A percentile compares a stretch with the other conserved stretches of the same genome.
These are phyloP conservation scores for Halcyon malimbica DNA, from an alignment of 2,113 vertebrate species.

Conservation along the genomic window DNA sequence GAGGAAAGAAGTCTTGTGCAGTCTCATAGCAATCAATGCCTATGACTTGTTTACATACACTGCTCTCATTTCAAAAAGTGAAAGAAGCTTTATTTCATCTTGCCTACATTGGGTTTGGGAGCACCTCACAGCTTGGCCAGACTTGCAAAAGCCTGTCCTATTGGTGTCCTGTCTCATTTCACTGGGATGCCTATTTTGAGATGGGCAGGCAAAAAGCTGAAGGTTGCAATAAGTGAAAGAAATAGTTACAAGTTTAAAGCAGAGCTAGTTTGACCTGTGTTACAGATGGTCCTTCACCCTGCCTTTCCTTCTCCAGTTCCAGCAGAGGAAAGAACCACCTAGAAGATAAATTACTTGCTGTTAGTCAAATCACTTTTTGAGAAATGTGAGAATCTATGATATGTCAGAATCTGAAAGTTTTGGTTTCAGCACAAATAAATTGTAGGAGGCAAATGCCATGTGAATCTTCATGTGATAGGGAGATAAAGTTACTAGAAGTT, in stretches of 20 bases:
- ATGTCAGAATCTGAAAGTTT: background rate
- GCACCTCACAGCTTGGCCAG: background rate
- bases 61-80: background rate
- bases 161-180: background rate
- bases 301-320: background rate
- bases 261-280: background rate
- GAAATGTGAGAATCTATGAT: background rate
- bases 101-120: rapidly evolving
- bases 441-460: background rate
- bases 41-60: background rate
- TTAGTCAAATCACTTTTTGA: background rate
- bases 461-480: background rate
- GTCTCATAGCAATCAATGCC: background rate
- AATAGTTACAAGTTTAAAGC: background rate
- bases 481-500: background rate
- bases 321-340: background rate
- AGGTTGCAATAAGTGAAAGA: background rate
- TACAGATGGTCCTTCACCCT: background rate
- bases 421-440: background rate
- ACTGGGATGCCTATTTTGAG: background rate
- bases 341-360: background rate
- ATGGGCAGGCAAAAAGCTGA: background rate
- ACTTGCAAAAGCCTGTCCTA: background rate
- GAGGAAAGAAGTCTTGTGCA: background rate
- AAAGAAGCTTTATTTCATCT: background rate